Conservation (phyloP, 2,888 invertebrate species). For the Blastobasis lacticolella region DNA sequence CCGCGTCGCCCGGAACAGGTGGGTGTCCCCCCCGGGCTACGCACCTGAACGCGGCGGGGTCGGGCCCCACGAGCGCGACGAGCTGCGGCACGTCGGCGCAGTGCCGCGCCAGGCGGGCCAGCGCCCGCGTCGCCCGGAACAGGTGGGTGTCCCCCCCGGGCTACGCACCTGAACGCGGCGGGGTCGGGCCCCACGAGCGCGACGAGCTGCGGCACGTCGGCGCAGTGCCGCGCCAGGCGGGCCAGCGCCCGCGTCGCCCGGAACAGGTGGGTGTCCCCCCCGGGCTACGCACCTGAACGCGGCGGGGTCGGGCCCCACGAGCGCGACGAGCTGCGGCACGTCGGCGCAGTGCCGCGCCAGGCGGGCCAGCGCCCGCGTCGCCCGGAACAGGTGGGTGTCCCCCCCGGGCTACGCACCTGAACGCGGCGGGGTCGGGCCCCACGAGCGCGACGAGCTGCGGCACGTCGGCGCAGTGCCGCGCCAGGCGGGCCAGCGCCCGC, state of each 20-base stretch:
- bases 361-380: slow-evolving; percentile 83
- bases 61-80: no score
- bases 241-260: slow-evolving; percentile 86
- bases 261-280: slow-evolving; percentile 83
- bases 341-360: slow-evolving; percentile 87
- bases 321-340: slow-evolving; percentile 90
- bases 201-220: slow-evolving; percentile 90
- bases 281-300: slow-evolving; percentile 74
- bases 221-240: slow-evolving; percentile 83
- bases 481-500: slow-evolving; percentile 84
- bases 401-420: slow-evolving; percentile 79
- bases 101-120: no score
- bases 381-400: slow-evolving; percentile 82
- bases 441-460: slow-evolving; percentile 93
- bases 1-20: slow-evolving; percentile 84
- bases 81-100: no score
- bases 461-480: slow-evolving; percentile 87
- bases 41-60: no score
- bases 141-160: not conserved
- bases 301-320: slow-evolving; percentile 91
- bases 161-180: slow-evolving; percentile 76
- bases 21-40: slow-evolving; percentile 75
- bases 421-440: slow-evolving; percentile 88
- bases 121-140: not conserved
- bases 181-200: slow-evolving; percentile 94